Evolutionary conservation across 2,113 vertebrate species (phyloP).

Genomic region (Upupa epops): DNA sequence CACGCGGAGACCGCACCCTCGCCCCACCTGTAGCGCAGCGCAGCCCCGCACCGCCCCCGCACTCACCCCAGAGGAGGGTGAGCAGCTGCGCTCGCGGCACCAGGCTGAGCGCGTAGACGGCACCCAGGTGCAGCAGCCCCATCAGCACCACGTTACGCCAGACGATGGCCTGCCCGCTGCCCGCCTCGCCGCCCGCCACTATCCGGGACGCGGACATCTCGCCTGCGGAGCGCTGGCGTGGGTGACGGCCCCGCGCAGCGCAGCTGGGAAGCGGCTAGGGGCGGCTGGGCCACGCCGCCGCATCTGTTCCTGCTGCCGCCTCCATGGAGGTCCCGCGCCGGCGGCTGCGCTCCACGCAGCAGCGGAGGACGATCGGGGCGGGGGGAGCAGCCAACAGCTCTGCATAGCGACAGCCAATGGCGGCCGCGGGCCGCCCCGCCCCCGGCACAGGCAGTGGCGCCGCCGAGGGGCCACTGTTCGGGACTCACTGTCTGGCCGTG

Average conservation of each 20-base stretch:
- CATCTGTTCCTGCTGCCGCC: background rate
- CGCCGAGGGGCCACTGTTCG: background rate
- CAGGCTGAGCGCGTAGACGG: conserved; percentile 74
- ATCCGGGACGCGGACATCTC: background rate
- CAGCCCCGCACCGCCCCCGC: background rate
- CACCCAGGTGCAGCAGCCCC: conserved; percentile 74
- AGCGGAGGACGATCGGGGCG: background rate
- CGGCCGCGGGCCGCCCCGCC: background rate
- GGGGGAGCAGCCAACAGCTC: background rate
- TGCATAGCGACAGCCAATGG: conserved; percentile 68
- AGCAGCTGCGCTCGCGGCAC: conserved; percentile 73
- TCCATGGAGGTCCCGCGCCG: background rate
- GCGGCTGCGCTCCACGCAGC: conserved; percentile 10
- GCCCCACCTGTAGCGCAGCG: background rate
- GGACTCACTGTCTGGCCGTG: no score
- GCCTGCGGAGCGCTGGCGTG: background rate
- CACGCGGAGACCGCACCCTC: background rate
- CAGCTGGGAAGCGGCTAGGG: background rate
- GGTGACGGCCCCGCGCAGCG: background rate
- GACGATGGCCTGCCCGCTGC: conserved; percentile 50
- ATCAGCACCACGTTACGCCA: conserved; percentile 80
- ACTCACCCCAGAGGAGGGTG: conserved; percentile 83
- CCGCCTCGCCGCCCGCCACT: background rate
- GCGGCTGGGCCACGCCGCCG: background rate
- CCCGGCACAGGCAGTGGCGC: background rate